Evolutionary conservation across 2,888 invertebrate species (phyloP), one percentile per base, ranked within the genome.

Genomic region (Dryobotodes eremita): DNA sequence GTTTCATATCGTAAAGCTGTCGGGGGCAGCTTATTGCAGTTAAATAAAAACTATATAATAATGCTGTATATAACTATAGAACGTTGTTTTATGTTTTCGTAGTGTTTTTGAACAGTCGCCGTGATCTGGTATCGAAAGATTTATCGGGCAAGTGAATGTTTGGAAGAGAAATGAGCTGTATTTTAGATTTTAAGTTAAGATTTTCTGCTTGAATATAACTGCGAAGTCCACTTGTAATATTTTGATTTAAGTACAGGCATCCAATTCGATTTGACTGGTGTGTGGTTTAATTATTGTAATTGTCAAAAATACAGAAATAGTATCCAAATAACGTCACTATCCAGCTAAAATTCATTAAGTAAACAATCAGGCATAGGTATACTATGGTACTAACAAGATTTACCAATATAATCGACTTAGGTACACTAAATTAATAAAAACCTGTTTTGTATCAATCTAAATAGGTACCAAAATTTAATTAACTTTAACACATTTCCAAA

Each of bases 1-100:
- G 90, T 92, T 92, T 90, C 83, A 89, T 91, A 90, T 92, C 93
- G 92, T 94, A 93, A 95, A 94, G 84, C 93, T 92, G 94, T 92
- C 92, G 89, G 83, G 77, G 86, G 82, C 92, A 92, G 92, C 90
- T 87, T 86, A 79, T 82, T 84, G 91, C 91, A 92, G 91, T 93
- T 92, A 94, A 94, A 92, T 91, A 90, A 90, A 87, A 86, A 92
- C 92, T 92, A 91, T 92, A 91, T 92, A 89, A 91, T 91, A 91
- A 88, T 89, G 55, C 64, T 69, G 64, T 72, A 42, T 59, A n/a
- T 10, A 46, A n/a, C 5, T 72, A 75, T 64, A 66, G n/a, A 65
- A 71, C n/a, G 15, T 74, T 71, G 64, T 72, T 79, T 85, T 69
- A 73, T 83, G 36, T 65, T 68, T 73, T 73, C 20, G 53, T 82